A percentile compares a stretch with the other conserved stretches of the same genome.
Conservation (phyloP, 1,140 invertebrate species). For the Radopholus similis region DNA sequence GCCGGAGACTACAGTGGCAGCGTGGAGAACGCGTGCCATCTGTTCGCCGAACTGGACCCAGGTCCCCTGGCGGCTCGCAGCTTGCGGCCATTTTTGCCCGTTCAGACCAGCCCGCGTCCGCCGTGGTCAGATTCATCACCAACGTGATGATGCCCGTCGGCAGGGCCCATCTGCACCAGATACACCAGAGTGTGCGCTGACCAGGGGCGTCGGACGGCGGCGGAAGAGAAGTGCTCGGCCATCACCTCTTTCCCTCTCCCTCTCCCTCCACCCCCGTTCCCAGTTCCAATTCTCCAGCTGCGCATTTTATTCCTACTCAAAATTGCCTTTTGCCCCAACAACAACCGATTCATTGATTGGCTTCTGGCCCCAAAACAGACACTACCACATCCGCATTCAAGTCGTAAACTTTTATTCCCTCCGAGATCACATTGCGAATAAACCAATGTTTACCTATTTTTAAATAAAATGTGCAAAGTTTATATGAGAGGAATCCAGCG, state of each 20-base stretch:
- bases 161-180: conserved; percentile 32
- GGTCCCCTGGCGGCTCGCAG: neutral
- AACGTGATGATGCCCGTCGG: conserved; percentile 71
- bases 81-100: neutral
- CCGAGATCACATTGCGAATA: too few species aligned
- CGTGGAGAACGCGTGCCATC: conserved; percentile 79
- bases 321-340: neutral
- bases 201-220: neutral
- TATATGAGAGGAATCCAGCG: too few species aligned
- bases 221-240: neutral
- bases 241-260: neutral
- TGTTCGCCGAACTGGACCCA: conserved; percentile 88
- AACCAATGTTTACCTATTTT: too few species aligned
- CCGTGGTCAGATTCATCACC: conserved; percentile 91
- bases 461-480: too few species aligned
- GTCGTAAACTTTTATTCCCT: too few species aligned
- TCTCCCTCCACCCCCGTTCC: neutral
- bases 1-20: conserved; percentile 67
- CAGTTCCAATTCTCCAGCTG: too few species aligned
- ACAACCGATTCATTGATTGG: too few species aligned
- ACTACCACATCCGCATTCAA: too few species aligned
- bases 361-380: too few species aligned
- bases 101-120: conserved; percentile 80
- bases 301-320: too few species aligned
- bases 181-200: conserved; percentile 16